phyloP scores from a whole-genome alignment of 1,140 invertebrate genomes.

The Caenorhabditis inopinata region DNA sequence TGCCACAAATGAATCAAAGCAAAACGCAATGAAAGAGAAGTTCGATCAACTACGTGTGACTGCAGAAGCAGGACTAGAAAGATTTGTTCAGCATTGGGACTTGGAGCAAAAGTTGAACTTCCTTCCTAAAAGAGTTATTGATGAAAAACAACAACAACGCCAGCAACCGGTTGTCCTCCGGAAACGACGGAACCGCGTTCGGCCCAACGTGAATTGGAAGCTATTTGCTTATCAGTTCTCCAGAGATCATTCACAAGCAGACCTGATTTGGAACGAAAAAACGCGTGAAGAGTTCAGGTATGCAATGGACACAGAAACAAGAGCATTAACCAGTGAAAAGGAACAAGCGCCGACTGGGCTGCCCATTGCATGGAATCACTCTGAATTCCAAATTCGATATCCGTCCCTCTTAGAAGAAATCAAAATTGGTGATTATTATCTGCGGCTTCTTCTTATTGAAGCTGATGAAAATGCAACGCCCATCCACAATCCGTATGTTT shows the following conservation, averaged over 20 bases:
- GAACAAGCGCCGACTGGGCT: slow-evolving; percentile 73
- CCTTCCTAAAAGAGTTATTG: slow-evolving; percentile 45
- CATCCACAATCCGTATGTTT: slow-evolving; percentile 80
- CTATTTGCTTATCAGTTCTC: slow-evolving; percentile 88
- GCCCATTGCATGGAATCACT: slow-evolving; percentile 91
- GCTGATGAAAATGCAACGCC: slow-evolving; percentile 76
- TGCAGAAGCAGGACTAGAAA: slow-evolving; percentile 72
- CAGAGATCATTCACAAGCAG: slow-evolving; percentile 88
- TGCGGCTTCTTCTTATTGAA: slow-evolving; percentile 88
- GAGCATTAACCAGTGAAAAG: slow-evolving; percentile 83
- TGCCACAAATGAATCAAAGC: slow-evolving; percentile 73
- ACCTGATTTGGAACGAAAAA: slow-evolving; percentile 85
- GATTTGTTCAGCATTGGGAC: slow-evolving; percentile 86
- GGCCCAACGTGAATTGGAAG: slow-evolving; percentile 80
- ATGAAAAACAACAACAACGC: slow-evolving; percentile 67
- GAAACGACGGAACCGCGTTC: slow-evolving; percentile 80
- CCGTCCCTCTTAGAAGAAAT: slow-evolving; percentile 90
- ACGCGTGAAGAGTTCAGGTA: slow-evolving; percentile 87
- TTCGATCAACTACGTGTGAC: slow-evolving; percentile 61
- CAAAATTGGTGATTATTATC: slow-evolving; percentile 96
- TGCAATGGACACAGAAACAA: slow-evolving; percentile 87
- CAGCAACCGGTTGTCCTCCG: slow-evolving; percentile 81
- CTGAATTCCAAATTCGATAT: slow-evolving; percentile 81
- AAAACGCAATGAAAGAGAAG: slow-evolving; percentile 37
- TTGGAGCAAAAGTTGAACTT: slow-evolving; percentile 74